phyloP scores from a whole-genome alignment of 2,888 invertebrate species.

The Hypolimnas misippus region DNA sequence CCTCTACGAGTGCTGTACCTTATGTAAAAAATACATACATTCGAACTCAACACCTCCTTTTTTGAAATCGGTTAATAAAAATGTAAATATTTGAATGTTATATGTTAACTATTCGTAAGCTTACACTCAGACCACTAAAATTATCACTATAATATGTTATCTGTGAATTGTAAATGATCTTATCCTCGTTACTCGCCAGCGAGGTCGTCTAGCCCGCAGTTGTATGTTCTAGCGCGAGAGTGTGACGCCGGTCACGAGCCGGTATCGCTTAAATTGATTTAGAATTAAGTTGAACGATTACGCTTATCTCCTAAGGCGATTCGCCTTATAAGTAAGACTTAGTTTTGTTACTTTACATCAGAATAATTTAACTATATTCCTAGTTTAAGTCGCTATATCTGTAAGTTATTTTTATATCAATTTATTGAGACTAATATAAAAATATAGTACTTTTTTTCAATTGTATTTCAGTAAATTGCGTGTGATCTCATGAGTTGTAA shows the following conservation, averaged over 20 bases:
- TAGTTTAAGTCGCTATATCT: conserved; percentile 52
- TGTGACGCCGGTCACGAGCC: conserved; percentile 39
- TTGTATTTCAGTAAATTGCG: conserved; percentile 63
- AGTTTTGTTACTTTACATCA: conserved; percentile 66
- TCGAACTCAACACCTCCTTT: no score
- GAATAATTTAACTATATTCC: conserved; percentile 66
- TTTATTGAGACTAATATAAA: conserved; percentile 54
- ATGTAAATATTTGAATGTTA: not conserved
- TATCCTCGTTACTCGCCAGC: conserved; percentile 35
- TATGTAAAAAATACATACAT: no score
- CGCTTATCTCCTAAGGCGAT: conserved; percentile 74
- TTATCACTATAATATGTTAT: conserved; percentile 3
- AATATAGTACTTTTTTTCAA: conserved; percentile 40
- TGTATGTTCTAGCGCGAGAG: conserved; percentile 39
- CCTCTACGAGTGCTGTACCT: no score
- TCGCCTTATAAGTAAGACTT: conserved; percentile 79
- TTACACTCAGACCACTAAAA: not conserved
- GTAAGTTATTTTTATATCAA: conserved; percentile 80
- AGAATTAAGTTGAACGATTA: conserved; percentile 78
- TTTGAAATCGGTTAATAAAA: no score
- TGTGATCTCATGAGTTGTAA: conserved; percentile 71
- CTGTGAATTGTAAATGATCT: conserved; percentile 6
- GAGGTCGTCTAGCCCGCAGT: conserved; percentile 16
- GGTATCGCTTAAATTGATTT: conserved; percentile 54
- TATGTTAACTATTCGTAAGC: no score